phyloP scores from a whole-genome alignment of 1,140 invertebrate species.

The Bombus superbus region DNA sequence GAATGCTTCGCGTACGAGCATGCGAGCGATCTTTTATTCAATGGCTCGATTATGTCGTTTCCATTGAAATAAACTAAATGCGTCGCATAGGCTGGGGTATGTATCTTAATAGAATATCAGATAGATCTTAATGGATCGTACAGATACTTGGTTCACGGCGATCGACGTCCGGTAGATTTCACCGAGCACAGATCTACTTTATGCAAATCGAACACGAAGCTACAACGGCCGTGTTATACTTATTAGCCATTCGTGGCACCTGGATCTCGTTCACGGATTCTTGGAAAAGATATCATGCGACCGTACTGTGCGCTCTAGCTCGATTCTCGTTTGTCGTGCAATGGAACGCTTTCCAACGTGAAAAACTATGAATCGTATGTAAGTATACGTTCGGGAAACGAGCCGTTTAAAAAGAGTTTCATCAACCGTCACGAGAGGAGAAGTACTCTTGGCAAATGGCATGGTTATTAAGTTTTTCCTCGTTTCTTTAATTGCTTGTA shows the following conservation, averaged over 20 bases:
- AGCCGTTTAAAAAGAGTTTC: not conserved
- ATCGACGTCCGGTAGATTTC: constrained; percentile 23
- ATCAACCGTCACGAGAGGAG: not conserved
- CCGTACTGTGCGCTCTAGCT: not conserved
- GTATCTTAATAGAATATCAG: constrained; percentile 37
- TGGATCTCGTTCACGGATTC: constrained; percentile 19
- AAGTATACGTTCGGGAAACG: constrained; percentile 1
- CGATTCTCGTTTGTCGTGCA: constrained; percentile 10
- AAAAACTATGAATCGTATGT: not conserved
- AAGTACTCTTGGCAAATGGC: constrained; percentile 9
- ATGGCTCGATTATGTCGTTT: not conserved
- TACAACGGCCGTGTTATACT: not conserved
- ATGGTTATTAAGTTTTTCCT: not conserved
- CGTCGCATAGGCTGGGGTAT: too few species aligned
- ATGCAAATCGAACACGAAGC: constrained; percentile 31
- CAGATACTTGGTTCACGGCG: not conserved
- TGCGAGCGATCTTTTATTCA: not conserved
- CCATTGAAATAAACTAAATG: not conserved
- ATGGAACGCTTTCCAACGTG: not conserved
- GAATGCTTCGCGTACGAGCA: not conserved
- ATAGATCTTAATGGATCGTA: constrained; percentile 30
- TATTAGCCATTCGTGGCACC: constrained; percentile 13
- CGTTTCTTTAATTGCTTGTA: not conserved
- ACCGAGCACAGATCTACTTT: constrained; percentile 3
- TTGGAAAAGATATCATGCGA: constrained; percentile 36